Percentiles rank a stretch among this genome's conserved stretches.
These are phyloP conservation scores for Butorides virescens DNA, from an alignment of 2,113 vertebrate genomes.

Conservation along the genomic window DNA sequence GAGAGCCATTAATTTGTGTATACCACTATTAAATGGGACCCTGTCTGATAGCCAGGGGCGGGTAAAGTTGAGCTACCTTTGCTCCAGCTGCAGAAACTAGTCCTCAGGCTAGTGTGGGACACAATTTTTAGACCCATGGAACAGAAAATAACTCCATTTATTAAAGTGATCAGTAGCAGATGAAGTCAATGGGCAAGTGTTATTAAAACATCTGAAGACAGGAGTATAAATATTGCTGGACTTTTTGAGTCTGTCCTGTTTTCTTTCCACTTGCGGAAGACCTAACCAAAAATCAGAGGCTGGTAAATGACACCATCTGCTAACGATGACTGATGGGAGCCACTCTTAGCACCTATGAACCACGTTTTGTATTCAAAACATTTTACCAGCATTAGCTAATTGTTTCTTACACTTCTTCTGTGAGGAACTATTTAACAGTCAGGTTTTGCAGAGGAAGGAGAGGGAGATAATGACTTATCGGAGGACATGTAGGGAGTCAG, in stretches of 20 bases:
- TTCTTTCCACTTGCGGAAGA: neutral
- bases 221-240: neutral
- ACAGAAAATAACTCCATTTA: neutral
- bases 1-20: rapidly evolving
- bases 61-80: neutral
- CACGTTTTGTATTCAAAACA: neutral
- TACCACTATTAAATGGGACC: neutral
- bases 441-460: neutral
- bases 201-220: neutral
- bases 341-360: neutral
- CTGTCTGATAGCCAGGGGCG: neutral
- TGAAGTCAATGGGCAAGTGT: neutral
- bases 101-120: neutral
- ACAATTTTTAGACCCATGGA: rapidly evolving
- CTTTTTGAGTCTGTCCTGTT: neutral
- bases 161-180: neutral
- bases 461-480: neutral
- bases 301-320: neutral
- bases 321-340: neutral
- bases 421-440: neutral
- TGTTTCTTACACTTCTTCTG: neutral
- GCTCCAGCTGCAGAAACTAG: neutral
- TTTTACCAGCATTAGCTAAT: neutral
- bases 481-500: neutral
- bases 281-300: neutral